Base-by-base conservation (phyloP, 2,797 vertebrate species). In the Danio choprae region DNA sequence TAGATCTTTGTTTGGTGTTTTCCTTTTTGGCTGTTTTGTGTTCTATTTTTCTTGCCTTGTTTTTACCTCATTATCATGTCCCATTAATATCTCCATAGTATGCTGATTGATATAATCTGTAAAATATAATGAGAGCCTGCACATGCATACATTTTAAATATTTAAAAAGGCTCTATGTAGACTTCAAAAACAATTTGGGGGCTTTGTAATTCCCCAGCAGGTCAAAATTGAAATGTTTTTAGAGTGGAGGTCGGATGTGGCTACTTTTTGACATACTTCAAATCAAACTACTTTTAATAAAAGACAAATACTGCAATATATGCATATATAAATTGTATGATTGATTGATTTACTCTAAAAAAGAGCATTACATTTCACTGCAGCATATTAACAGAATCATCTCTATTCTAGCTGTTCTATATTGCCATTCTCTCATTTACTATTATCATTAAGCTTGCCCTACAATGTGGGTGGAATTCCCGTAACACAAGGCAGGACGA, bases 401-500 rank as follows among this genome's bases (percentile, higher is more conserved):
- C 10, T 53, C 36, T 22, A 40, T 7, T 29, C 48, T 16, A 9
- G 43, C 4, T n/a, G n/a, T 62, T 22, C 15, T 22, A 71, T 69
- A 36, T 69, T 11, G 12, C 5, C 53, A 53, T 44, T 65, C 12
- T 64, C 12, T 44, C 4, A 20, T 18, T 67, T 36, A 36, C 58
- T 38, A 58, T 60, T 13, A 29, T 29, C 15, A 65, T 13, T 63
- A 20, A 55, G 10, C 36, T 40, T 20, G 67, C n/a, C 20, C 36
- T 75, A 46, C 2, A 4, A 60, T 29, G 44, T 69, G 22, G 50
- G 40, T 75, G 71, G 58, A 76, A 58, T 75, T 56, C 65, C 18
- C 53, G 41, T 64, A 76, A 72, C 40, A 75, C 6, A 53, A 70
- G 11, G 50, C 44, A 62, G 36, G 7, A 71, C 67, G 1, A 69